These are phyloP conservation scores for Apodemus speciosus DNA, from an alignment of 2,113 vertebrate species.

Conservation along the genomic window DNA sequence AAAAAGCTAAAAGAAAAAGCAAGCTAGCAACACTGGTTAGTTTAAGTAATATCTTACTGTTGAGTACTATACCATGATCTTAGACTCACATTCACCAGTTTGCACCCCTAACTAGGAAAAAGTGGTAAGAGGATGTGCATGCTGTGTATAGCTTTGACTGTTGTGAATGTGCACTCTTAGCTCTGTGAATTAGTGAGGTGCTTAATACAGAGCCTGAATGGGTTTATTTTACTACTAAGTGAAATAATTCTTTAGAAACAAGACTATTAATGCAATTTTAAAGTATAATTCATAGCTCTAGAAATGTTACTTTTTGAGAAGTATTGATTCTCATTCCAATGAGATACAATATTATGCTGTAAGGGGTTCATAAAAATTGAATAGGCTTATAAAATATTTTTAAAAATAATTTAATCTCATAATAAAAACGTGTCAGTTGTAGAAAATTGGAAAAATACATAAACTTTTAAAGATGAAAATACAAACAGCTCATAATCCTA, in stretches of 20 bases:
- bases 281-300: constrained; percentile 53
- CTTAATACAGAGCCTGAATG: neutral
- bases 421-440: constrained; percentile 52
- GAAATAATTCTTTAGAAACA: constrained; percentile 56
- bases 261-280: constrained; percentile 50
- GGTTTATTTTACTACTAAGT: constrained; percentile 1
- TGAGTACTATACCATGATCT: neutral
- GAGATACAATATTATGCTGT: constrained; percentile 39
- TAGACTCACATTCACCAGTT: neutral
- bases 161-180: neutral
- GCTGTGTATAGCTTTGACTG: accelerated
- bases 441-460: constrained; percentile 41
- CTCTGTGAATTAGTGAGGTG: neutral
- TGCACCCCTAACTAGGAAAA: neutral
- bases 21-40: neutral
- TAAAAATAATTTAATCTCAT: constrained; percentile 46
- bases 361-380: constrained; percentile 48
- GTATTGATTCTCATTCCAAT: constrained; percentile 51
- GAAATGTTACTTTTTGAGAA: constrained; percentile 53
- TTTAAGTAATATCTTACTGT: neutral
- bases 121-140: no score
- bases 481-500: constrained; percentile 8
- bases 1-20: neutral
- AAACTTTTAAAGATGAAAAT: constrained; percentile 44
- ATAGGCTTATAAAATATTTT: constrained; percentile 23